phyloP scores from a whole-genome alignment of 1,140 invertebrate genomes.

The Ceratina calcarata region DNA sequence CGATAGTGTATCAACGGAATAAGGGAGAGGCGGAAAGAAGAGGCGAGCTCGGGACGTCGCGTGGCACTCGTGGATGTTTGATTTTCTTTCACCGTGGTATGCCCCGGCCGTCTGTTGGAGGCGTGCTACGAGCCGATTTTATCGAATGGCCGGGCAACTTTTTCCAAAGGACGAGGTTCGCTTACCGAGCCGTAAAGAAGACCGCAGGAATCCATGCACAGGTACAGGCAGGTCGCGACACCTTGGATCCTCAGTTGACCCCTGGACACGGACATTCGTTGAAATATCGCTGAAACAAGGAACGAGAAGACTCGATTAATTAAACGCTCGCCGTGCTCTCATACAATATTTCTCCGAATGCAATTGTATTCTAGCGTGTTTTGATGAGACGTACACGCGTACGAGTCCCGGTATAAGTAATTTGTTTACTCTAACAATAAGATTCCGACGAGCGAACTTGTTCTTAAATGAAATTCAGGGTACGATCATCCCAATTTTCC shows the following conservation, averaged over 20 bases:
- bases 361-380: neutral
- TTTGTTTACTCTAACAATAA: too few relatives aligned
- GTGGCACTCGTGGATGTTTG: slow-evolving; percentile 16
- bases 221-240: slow-evolving; percentile 89
- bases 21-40: neutral
- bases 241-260: slow-evolving; percentile 91
- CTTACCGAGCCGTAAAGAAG: slow-evolving; percentile 92
- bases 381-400: too few relatives aligned
- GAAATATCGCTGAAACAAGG: slow-evolving; percentile 88
- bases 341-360: neutral
- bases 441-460: neutral
- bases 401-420: too few relatives aligned
- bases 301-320: slow-evolving; percentile 22
- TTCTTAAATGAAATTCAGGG: neutral
- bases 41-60: slow-evolving; percentile 17
- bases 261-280: slow-evolving; percentile 87
- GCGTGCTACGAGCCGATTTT: slow-evolving; percentile 16
- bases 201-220: slow-evolving; percentile 92
- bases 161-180: slow-evolving; percentile 60
- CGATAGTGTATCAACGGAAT: slow-evolving; percentile 27
- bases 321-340: neutral
- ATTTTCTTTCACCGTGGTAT: slow-evolving; percentile 14
- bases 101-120: neutral
- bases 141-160: slow-evolving; percentile 31
- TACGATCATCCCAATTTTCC: slow-evolving; percentile 30